phyloP scores from a whole-genome alignment of 2,113 vertebrate species.

The Cavia aperea region DNA sequence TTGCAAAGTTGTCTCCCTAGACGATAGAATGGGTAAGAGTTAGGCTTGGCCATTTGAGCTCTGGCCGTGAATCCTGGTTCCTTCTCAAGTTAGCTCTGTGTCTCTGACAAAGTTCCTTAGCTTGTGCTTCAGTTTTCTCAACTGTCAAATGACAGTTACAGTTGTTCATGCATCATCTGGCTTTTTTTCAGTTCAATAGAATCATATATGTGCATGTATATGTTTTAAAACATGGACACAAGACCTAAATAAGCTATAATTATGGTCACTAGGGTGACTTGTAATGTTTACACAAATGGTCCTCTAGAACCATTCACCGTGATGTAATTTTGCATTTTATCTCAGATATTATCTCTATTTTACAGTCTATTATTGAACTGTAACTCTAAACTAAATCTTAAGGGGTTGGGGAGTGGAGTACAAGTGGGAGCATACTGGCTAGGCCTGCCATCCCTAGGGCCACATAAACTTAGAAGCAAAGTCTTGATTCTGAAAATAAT shows the following conservation, averaged over 20 bases:
- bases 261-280: rapidly evolving
- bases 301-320: rapidly evolving
- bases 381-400: neutral
- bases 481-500: neutral
- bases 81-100: neutral
- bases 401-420: neutral
- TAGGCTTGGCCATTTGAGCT: neutral
- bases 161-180: rapidly evolving
- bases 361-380: neutral
- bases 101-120: neutral
- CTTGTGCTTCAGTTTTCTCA: neutral
- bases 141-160: neutral
- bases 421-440: neutral
- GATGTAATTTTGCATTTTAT: neutral
- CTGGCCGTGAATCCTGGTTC: neutral
- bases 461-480: neutral
- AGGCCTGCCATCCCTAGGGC: neutral
- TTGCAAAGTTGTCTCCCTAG: rapidly evolving
- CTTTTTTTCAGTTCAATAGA: neutral
- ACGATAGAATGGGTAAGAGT: rapidly evolving
- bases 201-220: neutral
- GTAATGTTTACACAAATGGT: neutral
- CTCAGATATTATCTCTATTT: neutral
- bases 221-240: rapidly evolving
- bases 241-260: no score